phyloP scores from a whole-genome alignment of 2,888 invertebrate genomes.

The Odontothrips loti region DNA sequence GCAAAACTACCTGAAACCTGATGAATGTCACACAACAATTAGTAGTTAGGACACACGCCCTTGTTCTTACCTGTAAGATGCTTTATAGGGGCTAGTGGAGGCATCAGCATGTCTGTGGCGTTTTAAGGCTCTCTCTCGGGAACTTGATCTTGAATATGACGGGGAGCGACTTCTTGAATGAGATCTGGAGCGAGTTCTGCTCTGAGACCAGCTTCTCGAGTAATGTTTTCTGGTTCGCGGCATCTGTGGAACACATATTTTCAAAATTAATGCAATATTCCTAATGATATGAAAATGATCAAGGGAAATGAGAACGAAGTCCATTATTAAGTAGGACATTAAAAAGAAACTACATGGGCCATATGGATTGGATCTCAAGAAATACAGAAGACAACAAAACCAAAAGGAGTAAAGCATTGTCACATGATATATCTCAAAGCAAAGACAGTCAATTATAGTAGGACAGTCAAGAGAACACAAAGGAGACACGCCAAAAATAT shows the following conservation, averaged over 20 bases:
- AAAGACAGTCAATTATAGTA: neutral
- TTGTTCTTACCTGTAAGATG: conserved; percentile 1
- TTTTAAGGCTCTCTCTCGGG: conserved; percentile 6
- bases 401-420: neutral
- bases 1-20: no score
- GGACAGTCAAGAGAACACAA: neutral
- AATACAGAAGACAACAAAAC: neutral
- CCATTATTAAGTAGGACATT: neutral
- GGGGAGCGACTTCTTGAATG: neutral
- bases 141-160: conserved; percentile 1
- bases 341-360: neutral
- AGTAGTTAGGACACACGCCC: neutral
- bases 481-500: neutral
- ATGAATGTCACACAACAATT: no score
- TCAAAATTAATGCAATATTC: neutral
- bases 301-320: no score
- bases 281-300: neutral
- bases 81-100: neutral
- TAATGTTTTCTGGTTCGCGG: neutral
- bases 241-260: neutral
- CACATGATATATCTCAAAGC: neutral
- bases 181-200: conserved; percentile 1
- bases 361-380: neutral
- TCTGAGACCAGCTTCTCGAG: neutral
- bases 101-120: neutral